These are phyloP conservation scores for Halcyon senegalensis DNA, from an alignment of 2,113 vertebrate species.

Conservation along the genomic window DNA sequence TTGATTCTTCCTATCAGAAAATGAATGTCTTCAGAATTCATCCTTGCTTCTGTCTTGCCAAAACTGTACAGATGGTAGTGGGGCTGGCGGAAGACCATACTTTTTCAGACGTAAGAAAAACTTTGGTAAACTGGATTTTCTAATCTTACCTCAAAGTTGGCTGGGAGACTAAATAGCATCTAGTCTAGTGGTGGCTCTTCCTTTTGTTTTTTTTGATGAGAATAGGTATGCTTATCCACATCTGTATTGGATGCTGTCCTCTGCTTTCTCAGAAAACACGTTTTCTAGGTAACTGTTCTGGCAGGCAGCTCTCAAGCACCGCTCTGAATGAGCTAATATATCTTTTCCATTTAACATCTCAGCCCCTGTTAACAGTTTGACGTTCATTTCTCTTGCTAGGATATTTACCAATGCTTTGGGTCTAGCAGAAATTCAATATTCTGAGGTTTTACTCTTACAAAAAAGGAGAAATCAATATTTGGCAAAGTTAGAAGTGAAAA, in stretches of 20 bases:
- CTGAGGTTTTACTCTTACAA: constrained; percentile 12
- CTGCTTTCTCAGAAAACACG: not conserved
- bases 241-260: not conserved
- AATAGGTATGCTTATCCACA: not conserved
- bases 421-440: constrained; percentile 43
- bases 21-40: not conserved
- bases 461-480: constrained; percentile 43
- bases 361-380: not conserved
- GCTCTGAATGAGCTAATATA: not conserved
- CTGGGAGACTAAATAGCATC: not conserved
- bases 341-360: constrained; percentile 8
- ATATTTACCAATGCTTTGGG: constrained; percentile 35
- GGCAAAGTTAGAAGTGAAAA: not conserved
- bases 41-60: not conserved
- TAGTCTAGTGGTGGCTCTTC: not conserved
- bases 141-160: not conserved
- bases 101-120: not conserved
- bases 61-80: not conserved
- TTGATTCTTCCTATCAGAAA: not conserved
- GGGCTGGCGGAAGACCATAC: not conserved
- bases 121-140: not conserved
- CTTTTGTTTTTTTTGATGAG: not conserved
- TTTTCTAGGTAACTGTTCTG: not conserved
- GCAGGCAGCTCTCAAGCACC: not conserved
- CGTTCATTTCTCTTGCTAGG: constrained; percentile 13